A percentile compares a stretch with the other conserved stretches of the same genome.
phyloP scores from a whole-genome alignment of 2,113 vertebrate genomes.

The Caretta caretta region DNA sequence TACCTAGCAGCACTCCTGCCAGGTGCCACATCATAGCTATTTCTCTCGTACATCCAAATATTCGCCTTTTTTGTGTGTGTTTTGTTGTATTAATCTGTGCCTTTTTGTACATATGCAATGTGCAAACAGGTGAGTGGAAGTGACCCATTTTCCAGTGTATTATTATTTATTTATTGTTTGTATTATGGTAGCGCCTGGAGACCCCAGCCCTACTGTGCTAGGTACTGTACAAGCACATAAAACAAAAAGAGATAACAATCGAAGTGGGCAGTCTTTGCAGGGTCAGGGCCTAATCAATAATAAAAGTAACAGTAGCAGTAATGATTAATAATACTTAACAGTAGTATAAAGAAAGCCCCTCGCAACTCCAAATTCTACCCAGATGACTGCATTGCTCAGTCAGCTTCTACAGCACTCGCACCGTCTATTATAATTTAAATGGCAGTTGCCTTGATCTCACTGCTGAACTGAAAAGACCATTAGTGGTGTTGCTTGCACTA shows the following conservation, averaged over 20 bases:
- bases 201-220: background rate
- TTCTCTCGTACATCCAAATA: background rate
- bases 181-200: background rate
- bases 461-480: constrained; percentile 64
- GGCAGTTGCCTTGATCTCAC: constrained; percentile 73
- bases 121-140: background rate
- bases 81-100: background rate
- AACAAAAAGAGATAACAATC: background rate
- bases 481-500: constrained; percentile 51
- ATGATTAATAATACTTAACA: constrained; percentile 48
- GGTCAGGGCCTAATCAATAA: background rate
- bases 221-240: background rate
- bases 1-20: background rate
- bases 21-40: background rate
- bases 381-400: constrained; percentile 40
- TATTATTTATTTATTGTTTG: background rate
- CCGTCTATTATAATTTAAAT: constrained; percentile 72
- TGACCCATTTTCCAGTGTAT: background rate
- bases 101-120: background rate
- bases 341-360: constrained; percentile 50
- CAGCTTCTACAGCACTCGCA: constrained; percentile 47
- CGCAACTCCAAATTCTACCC: constrained; percentile 52
- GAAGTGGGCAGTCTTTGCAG: background rate
- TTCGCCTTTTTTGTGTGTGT: background rate
- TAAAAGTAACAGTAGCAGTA: background rate